Evolutionary conservation across 2,113 vertebrate species (phyloP).

Genomic region (Neomonachus schauinslandi): DNA sequence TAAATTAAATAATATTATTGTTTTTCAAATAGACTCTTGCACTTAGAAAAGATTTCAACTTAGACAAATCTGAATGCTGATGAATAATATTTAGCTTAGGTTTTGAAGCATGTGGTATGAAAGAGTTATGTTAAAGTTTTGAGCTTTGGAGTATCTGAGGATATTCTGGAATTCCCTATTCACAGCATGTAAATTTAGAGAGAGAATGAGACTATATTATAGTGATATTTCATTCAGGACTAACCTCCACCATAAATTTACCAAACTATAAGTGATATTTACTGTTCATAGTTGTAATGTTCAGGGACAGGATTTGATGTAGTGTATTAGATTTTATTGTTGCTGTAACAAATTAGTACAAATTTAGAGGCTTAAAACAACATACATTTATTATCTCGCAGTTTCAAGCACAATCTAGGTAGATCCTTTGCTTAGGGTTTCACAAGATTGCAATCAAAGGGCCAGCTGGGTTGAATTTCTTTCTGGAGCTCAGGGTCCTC

Average conservation of each 20-base stretch:
- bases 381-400: neutral
- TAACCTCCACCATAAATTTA: neutral
- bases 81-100: conserved; percentile 22
- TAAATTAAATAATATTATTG: conserved; percentile 1
- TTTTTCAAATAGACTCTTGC: conserved; percentile 7
- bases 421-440: neutral
- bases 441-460: neutral
- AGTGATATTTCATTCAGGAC: neutral
- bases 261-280: neutral
- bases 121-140: neutral
- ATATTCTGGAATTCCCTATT: conserved; percentile 12
- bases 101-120: neutral
- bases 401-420: neutral
- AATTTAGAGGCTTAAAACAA: neutral
- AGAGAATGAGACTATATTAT: neutral
- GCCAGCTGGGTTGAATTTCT: neutral
- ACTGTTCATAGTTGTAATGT: neutral
- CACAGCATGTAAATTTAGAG: neutral
- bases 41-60: neutral
- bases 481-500: neutral
- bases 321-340: neutral
- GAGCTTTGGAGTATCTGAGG: neutral
- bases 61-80: conserved; percentile 38
- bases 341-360: neutral
- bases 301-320: neutral